A percentile compares a stretch with the other conserved stretches of the same genome.
Conservation (phyloP, 2,113 vertebrate species). For the Aleadryas rufinucha region DNA sequence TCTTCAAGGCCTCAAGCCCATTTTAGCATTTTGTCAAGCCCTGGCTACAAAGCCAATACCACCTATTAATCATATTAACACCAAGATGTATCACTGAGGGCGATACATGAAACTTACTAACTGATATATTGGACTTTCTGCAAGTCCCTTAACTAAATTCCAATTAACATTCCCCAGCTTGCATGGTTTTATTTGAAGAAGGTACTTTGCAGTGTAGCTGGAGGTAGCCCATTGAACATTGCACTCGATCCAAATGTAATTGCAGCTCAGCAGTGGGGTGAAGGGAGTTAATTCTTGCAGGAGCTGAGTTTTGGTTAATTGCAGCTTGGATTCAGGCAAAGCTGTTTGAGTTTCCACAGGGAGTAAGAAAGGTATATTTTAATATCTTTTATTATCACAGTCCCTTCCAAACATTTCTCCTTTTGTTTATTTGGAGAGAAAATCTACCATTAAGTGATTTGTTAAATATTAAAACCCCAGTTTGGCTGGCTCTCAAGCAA, state of each 20-base stretch:
- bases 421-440: slow-evolving; percentile 7
- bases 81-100: background rate
- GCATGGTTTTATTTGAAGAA: background rate
- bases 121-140: background rate
- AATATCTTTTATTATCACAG: background rate
- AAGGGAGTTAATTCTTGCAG: background rate
- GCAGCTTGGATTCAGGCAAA: background rate
- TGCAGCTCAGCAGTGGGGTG: background rate
- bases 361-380: background rate
- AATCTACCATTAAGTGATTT: background rate
- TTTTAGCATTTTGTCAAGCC: background rate
- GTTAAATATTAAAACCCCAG: background rate
- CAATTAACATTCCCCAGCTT: background rate
- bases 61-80: background rate
- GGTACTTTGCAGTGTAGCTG: background rate
- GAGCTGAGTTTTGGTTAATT: background rate
- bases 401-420: background rate
- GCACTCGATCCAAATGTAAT: background rate
- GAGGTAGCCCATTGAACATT: background rate
- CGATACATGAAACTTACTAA: background rate
- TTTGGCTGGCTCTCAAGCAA: slow-evolving; percentile 42
- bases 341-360: background rate
- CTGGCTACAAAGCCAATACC: background rate
- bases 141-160: background rate
- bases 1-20: background rate